A percentile compares a stretch with the other conserved stretches of the same genome.
Evolutionary conservation across 2,888 invertebrate genomes (phyloP).

Genomic region (Orthosia gothica): DNA sequence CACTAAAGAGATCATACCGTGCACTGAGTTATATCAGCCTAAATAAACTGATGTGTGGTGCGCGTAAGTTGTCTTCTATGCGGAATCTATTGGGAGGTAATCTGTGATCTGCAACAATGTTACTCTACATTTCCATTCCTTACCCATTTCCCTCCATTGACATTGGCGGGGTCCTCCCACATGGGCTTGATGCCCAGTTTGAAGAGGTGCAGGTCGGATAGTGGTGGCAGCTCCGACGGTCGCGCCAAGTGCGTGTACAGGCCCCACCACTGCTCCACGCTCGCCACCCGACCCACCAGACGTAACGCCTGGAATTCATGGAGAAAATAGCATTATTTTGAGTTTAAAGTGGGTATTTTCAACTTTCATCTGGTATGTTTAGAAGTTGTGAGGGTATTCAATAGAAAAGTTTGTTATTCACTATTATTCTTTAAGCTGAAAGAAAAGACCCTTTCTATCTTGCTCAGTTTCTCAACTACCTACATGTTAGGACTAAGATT

Average conservation of each 20-base stretch:
- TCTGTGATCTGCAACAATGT: not conserved
- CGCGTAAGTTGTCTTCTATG: too few relatives aligned
- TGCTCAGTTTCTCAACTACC: too few relatives aligned
- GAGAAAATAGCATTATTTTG: not conserved
- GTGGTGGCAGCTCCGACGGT: conserved; percentile 97
- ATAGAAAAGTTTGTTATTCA: not conserved
- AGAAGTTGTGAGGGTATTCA: too few relatives aligned
- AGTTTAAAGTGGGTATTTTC: not conserved
- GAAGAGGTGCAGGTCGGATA: conserved; percentile 98
- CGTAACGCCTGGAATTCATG: conserved; percentile 94
- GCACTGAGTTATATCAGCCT: too few relatives aligned
- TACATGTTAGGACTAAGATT: too few relatives aligned
- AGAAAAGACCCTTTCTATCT: not conserved
- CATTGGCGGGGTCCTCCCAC: conserved; percentile 99
- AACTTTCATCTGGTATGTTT: not conserved
- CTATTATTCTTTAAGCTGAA: not conserved
- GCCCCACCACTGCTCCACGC: conserved; percentile 99
- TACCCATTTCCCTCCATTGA: conserved; percentile 99
- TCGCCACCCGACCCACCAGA: conserved; percentile 96
- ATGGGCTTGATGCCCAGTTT: conserved; percentile 99
- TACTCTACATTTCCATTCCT: conserved; percentile 47
- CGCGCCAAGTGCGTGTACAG: conserved; percentile 98
- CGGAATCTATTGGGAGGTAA: too few relatives aligned
- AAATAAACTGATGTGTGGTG: too few relatives aligned
- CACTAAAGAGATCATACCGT: too few relatives aligned